Base-by-base conservation (phyloP, 1,140 invertebrate genomes). In the Pinna nobilis region DNA sequence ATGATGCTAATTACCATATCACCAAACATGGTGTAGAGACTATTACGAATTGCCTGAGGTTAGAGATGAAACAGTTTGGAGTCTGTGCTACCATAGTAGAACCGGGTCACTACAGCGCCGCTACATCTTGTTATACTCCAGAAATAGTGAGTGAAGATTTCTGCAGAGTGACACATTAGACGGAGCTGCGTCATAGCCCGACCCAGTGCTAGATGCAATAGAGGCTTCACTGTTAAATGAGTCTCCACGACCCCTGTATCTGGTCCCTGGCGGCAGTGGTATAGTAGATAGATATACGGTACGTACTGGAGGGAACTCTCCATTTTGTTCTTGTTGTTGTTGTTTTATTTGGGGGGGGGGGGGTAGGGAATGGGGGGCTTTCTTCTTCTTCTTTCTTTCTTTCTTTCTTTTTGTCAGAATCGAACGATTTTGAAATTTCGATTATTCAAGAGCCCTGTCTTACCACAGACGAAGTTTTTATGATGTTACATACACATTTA, bases 1-100 rank as follows among this genome's bases (percentile, higher is more conserved):
- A 93, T 0, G 88, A 95, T 32, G 88, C 92, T 0, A 88, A 92
- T 2, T 97, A 97, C 87, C 92, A 92, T 4, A 94, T 95, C 1
- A 94, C 93, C 0, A 97, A 97, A 89, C 92, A 93, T 9, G 95
- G 91, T 0, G 74, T 96, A 4, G 86, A 92, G 30, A 92, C 81
- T 18, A 79, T 89, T 53, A 72, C 70, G 13, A 76, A 87, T 59
- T 70, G 74, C 6, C 76, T 90, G 0, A 55, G 86, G 15, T 41
- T 80, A 7, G 89, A 90, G 75, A 78, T 90, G 70, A 32, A 28
- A 4, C 78, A 81, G 57, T 86, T 86, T 70, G 84, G 81, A 25
- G 82, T 89, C 0, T 61, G 77, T 6, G 87, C 88, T 18, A 74
- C 84, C 23, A 61, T 84, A 7, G 59, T 90, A 18, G 82, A 85